Evolutionary conservation across 2,113 vertebrate species (phyloP).

Genomic region (Castor canadensis): DNA sequence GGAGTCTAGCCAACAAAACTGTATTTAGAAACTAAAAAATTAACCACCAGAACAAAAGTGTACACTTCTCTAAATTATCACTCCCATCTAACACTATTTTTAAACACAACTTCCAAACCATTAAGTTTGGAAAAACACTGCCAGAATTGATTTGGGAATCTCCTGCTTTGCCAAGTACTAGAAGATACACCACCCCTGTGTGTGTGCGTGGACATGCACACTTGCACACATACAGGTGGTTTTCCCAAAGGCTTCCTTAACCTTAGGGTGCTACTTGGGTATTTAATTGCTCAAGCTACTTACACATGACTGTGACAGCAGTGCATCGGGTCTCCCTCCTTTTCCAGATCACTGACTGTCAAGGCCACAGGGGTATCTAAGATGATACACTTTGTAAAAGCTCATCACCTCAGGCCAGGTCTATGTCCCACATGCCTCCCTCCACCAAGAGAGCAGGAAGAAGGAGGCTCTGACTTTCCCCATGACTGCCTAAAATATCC

Average conservation of each 20-base stretch:
- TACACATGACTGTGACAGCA: accelerated
- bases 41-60: background rate
- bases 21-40: background rate
- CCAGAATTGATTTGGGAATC: background rate
- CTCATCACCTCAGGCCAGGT: background rate
- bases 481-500: accelerated
- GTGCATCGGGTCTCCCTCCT: background rate
- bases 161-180: background rate
- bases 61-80: background rate
- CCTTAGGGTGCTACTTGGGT: background rate
- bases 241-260: background rate
- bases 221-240: accelerated
- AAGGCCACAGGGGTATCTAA: too few species aligned
- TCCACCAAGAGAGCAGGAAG: background rate
- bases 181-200: background rate
- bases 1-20: background rate
- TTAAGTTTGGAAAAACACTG: background rate
- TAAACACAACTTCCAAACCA: background rate
- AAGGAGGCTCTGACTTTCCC: too few species aligned
- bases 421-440: background rate
- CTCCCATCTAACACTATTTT: background rate
- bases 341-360: background rate
- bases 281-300: background rate
- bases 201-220: background rate
- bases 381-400: too few species aligned